Evolutionary conservation across 2,113 vertebrate genomes (phyloP).

Genomic region (Lonchura striata): DNA sequence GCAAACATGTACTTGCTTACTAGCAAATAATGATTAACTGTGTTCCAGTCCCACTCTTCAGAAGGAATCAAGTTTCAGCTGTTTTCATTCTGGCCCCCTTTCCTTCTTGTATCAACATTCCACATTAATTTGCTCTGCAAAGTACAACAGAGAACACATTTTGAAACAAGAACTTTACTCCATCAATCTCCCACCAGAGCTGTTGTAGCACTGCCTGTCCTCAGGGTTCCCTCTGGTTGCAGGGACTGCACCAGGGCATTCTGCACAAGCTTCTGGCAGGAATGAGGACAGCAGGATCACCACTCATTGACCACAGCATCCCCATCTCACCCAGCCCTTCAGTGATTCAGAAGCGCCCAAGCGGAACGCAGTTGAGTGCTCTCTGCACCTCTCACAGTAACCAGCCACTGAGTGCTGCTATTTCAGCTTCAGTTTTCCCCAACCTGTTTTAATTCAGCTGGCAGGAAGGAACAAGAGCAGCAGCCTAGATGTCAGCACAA

Average conservation of each 20-base stretch:
- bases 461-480: neutral
- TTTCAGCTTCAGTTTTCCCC: neutral
- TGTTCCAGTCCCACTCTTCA: neutral
- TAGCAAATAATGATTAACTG: neutral
- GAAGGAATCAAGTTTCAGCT: neutral
- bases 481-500: neutral
- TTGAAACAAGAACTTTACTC: neutral
- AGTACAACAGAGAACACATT: neutral
- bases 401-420: neutral
- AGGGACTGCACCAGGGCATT: neutral
- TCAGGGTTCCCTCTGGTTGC: rapidly evolving
- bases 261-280: neutral
- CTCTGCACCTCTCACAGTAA: neutral
- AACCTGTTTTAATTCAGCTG: neutral
- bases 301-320: no score
- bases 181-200: neutral
- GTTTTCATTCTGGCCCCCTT: neutral
- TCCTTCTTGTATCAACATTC: neutral
- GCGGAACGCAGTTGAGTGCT: neutral
- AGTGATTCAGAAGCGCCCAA: neutral
- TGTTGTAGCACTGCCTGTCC: neutral
- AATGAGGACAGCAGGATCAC: neutral
- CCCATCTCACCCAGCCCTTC: neutral
- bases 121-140: neutral
- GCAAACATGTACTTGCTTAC: neutral